These are phyloP conservation scores for Drosophila parvula DNA, from an alignment of 1,140 invertebrate species.

Conservation along the genomic window DNA sequence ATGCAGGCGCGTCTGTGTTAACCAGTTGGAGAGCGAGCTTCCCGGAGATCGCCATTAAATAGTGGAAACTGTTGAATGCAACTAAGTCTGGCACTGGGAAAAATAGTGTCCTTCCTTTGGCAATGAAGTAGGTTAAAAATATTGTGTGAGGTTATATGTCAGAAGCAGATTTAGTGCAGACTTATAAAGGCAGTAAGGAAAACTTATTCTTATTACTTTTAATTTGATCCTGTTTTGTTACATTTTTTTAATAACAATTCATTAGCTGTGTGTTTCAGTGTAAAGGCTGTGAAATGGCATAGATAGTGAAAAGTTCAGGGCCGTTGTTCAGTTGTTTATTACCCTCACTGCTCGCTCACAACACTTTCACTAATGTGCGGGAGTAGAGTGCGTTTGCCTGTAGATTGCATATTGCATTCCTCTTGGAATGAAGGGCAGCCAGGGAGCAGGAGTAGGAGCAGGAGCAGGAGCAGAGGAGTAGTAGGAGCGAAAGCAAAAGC, in stretches of 20 bases:
- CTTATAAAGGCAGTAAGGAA: too few relatives aligned
- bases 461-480: too few relatives aligned
- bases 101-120: background rate
- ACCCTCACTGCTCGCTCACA: conserved; percentile 29
- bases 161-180: too few relatives aligned
- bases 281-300: background rate
- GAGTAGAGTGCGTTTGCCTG: conserved; percentile 18
- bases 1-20: conserved; percentile 44
- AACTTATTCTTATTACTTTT: too few relatives aligned
- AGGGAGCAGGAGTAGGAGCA: background rate
- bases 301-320: conserved; percentile 3
- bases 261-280: background rate
- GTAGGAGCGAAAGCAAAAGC: background rate
- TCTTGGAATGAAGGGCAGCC: conserved; percentile 41
- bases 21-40: conserved; percentile 47
- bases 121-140: too few relatives aligned
- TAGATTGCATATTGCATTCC: conserved; percentile 74
- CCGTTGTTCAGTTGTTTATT: conserved; percentile 53
- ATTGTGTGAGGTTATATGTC: too few relatives aligned
- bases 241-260: background rate
- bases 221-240: background rate
- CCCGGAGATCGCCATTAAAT: conserved; percentile 50
- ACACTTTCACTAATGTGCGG: conserved; percentile 70
- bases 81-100: conserved; percentile 8
- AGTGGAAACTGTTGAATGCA: conserved; percentile 58